Evolutionary conservation across 2,113 vertebrate species (phyloP).

Genomic region (Rhinolophus sinicus): DNA sequence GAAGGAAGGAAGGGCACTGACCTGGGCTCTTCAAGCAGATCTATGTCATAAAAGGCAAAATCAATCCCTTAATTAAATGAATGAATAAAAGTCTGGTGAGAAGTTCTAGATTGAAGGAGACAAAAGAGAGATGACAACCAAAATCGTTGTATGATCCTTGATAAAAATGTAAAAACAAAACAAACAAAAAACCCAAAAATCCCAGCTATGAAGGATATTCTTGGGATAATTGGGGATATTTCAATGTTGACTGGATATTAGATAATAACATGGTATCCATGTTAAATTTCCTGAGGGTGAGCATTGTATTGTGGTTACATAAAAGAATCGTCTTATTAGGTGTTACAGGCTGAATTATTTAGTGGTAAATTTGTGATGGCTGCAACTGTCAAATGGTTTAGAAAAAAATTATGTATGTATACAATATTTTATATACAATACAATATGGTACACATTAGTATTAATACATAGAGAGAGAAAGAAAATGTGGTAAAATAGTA

Average conservation of each 20-base stretch:
- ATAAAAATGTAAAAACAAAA: neutral
- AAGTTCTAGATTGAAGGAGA: neutral
- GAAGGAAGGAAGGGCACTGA: neutral
- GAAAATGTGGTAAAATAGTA: neutral
- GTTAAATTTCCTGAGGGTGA: neutral
- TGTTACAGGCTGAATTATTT: neutral
- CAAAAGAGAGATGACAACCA: neutral
- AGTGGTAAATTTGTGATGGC: neutral
- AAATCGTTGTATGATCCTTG: neutral
- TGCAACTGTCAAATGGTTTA: neutral
- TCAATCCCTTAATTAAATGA: neutral
- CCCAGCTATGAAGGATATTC: neutral
- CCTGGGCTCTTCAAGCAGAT: conserved; percentile 5
- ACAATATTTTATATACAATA: neutral
- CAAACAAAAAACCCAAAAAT: neutral
- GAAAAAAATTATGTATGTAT: neutral
- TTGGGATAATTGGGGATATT: neutral
- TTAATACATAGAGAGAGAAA: neutral
- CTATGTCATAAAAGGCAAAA: neutral
- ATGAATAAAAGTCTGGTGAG: neutral
- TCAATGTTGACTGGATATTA: neutral
- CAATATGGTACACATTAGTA: neutral
- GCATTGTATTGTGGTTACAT: neutral
- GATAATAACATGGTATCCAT: neutral
- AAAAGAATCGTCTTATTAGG: neutral